Conservation (phyloP, 2,797 vertebrate species). For the Cynopterus sphinx region DNA sequence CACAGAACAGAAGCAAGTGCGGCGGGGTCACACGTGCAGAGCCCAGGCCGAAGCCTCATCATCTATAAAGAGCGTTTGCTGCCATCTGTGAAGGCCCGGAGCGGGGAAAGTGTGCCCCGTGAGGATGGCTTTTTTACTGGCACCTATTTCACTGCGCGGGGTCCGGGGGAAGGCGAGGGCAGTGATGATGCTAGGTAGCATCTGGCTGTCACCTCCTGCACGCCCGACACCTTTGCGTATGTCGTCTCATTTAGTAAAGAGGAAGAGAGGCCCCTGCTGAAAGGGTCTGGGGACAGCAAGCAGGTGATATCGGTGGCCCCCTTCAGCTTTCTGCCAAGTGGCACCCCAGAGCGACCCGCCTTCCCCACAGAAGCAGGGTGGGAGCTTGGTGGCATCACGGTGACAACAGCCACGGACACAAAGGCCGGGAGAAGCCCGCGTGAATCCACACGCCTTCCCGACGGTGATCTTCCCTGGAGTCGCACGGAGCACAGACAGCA, state of each 20-base stretch:
- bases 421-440: not conserved
- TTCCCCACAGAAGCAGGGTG: not conserved
- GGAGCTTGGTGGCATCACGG: rapidly evolving
- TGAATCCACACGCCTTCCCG: not conserved
- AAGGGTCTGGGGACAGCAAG: not conserved
- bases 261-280: not conserved
- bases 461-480: not conserved
- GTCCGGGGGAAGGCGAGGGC: rapidly evolving
- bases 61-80: not conserved
- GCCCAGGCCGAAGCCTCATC: not conserved
- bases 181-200: not conserved
- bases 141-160: rapidly evolving
- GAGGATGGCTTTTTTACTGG: rapidly evolving
- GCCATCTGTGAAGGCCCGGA: no score
- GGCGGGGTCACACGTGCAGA: not conserved
- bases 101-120: not conserved
- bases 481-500: not conserved
- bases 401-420: not conserved
- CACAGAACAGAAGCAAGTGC: not conserved
- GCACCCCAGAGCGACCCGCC: not conserved
- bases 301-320: not conserved
- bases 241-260: not conserved
- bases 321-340: not conserved
- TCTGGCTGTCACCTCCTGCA: not conserved
- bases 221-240: not conserved